Evolutionary conservation across 2,113 vertebrate species (phyloP).

Genomic region (Esox niger): DNA sequence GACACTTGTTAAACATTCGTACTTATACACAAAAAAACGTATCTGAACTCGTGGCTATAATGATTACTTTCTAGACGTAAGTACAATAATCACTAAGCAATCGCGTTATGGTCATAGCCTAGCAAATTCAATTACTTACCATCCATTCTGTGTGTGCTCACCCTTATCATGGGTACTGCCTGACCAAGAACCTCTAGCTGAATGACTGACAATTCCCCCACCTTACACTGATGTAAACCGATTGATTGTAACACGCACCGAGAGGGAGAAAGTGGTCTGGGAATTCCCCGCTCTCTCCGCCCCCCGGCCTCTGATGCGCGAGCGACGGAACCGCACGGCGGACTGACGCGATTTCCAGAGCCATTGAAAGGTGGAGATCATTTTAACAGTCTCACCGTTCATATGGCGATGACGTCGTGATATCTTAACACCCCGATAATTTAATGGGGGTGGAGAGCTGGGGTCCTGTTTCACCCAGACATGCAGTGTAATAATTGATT

Average conservation of each 20-base stretch:
- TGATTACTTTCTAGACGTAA: background rate
- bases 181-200: conserved; percentile 14
- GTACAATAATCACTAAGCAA: background rate
- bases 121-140: conserved; percentile 58
- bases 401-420: no score
- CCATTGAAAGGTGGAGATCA: no score
- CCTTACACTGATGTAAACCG: conserved; percentile 14
- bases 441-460: no score
- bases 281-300: conserved; percentile 51
- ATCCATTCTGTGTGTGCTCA: conserved; percentile 58
- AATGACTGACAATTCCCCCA: no score
- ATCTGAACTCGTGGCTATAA: background rate
- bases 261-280: conserved; percentile 1
- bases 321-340: no score
- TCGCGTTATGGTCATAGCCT: background rate
- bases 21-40: background rate
- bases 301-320: background rate
- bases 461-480: no score
- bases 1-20: background rate
- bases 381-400: no score
- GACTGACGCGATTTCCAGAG: no score
- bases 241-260: background rate
- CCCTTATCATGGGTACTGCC: conserved; percentile 12
- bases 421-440: no score
- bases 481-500: no score